Evolutionary conservation across 2,888 invertebrate species (phyloP), one percentile per base, ranked within the genome.

Genomic region (Ophraella communa): DNA sequence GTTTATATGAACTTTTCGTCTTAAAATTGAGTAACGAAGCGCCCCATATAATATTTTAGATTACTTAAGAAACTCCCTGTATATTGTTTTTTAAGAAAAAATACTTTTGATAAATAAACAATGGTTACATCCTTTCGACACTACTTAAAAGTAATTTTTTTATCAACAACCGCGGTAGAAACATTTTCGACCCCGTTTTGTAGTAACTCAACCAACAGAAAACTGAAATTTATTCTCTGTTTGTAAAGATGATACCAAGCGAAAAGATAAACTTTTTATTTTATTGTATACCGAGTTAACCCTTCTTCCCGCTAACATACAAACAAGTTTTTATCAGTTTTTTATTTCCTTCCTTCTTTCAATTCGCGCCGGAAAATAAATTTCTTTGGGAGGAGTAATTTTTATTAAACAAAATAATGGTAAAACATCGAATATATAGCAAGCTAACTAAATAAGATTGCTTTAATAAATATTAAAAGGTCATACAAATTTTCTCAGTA

Each of bases 191-290:
- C 49, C 49, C 17, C 14, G 27, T 51, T 49, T 51, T 27, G 49
- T 51, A 17, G 49, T 27, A 24, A 51, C 24, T 51, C 49, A 51
- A 51, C 49, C 27, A 51, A 27, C n/a, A 51, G 49, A 23, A 51
- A 51, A 51, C 52, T 53, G 52, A 60, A 60, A 44, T 60, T 60
- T 52, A 60, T 52, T 52, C 60, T 44, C 39, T 52, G 42, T 52
- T 60, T 52, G 60, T 60, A 52, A 60, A 52, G 53, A 52, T 53
- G 45, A 60, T 53, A 44, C 52, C 42, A 52, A 60, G 60, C 52
- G 52, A 39, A 60, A 60, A 60, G 60, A 60, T 60, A 60, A 60
- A 60, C 42, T 60, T 60, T 60, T 60, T 60, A 44, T 52, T 52
- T 60, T 52, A 60, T 60, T 60, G 52, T 52, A 52, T 30, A 52